These are phyloP conservation scores for Cydia pomonella DNA, from an alignment of 1,140 invertebrate genomes.

Conservation along the genomic window DNA sequence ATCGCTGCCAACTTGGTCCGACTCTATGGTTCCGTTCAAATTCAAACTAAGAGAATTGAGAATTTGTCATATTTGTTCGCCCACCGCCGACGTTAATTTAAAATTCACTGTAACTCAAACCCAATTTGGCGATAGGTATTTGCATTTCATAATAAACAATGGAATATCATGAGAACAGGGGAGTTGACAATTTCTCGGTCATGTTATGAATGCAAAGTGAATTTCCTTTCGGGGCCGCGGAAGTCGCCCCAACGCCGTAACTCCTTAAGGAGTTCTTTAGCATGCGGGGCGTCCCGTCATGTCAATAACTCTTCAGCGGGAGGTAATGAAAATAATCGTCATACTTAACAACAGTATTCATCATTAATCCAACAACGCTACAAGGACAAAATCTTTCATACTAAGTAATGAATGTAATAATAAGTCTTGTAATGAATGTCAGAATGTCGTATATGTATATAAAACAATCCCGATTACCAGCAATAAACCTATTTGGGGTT, in stretches of 20 bases:
- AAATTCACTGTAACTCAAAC: conserved; percentile 21
- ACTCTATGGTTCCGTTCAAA: no score
- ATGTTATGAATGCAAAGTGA: conserved; percentile 65
- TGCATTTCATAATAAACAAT: conserved; percentile 49
- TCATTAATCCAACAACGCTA: no score
- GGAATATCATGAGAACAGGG: conserved; percentile 48
- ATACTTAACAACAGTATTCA: conserved; percentile 4
- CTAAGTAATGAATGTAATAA: no score
- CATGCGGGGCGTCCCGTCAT: conserved; percentile 55
- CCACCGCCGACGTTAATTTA: conserved; percentile 15
- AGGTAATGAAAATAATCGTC: neutral
- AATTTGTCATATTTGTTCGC: no score
- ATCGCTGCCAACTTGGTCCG: no score
- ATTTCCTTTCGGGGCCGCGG: conserved; percentile 73
- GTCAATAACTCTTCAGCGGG: conserved; percentile 52
- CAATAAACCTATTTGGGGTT: no score
- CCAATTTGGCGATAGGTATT: conserved; percentile 39
- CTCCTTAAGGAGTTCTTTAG: conserved; percentile 58
- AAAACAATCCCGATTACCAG: no score
- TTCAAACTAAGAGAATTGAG: no score
- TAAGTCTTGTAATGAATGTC: no score
- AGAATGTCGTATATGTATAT: no score
- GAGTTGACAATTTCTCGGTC: conserved; percentile 47
- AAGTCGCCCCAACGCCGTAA: conserved; percentile 50
- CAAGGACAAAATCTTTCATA: no score